Evolutionary conservation across 2,113 vertebrate species (phyloP).

Genomic region (Procapra przewalskii): DNA sequence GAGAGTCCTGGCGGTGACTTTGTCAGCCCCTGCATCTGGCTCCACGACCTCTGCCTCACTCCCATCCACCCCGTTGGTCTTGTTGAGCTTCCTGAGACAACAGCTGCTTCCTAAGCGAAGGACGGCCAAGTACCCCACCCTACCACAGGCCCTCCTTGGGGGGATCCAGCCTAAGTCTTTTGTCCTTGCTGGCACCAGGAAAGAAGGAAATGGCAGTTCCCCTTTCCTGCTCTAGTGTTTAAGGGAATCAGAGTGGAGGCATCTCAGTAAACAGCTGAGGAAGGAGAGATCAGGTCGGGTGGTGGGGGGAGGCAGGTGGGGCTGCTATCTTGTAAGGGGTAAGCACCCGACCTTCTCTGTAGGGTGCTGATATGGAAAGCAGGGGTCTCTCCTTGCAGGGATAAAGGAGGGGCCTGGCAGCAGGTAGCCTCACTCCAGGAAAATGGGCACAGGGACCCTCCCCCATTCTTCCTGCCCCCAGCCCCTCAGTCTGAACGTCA

Average conservation of each 20-base stretch:
- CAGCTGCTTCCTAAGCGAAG: slow-evolving; percentile 49
- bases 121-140: not conserved
- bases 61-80: not conserved
- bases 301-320: fast-evolving
- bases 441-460: not conserved
- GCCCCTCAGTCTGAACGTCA: not conserved
- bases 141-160: not conserved
- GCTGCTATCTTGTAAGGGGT: not conserved
- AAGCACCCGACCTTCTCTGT: fast-evolving
- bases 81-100: slow-evolving; percentile 41
- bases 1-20: not conserved
- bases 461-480: not conserved
- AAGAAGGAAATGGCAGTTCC: not conserved
- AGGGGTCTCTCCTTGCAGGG: not conserved
- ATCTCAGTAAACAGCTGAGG: not conserved
- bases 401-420: not conserved
- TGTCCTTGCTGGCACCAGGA: slow-evolving; percentile 68
- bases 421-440: not conserved
- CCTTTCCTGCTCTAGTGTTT: not conserved
- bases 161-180: not conserved
- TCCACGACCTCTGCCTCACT: slow-evolving; percentile 1
- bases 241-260: not conserved
- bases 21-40: too few species aligned
- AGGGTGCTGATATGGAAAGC: not conserved
- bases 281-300: not conserved